Evolutionary conservation across 2,113 vertebrate species (phyloP), one percentile per base, ranked within the genome.

Genomic region (Corydoras sp.): DNA sequence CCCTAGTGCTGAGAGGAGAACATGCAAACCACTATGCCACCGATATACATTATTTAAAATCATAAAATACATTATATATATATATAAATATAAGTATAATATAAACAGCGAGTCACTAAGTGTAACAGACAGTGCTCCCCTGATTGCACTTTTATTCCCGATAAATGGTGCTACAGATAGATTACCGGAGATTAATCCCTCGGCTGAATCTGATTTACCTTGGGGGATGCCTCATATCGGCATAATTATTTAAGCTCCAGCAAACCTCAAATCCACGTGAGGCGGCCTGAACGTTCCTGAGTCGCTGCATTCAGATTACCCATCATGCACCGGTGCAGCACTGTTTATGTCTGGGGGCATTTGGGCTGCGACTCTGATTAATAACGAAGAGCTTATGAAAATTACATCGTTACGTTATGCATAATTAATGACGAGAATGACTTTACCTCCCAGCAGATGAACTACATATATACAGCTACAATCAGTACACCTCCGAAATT

Each of bases 341-440:
- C 73, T 72, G 76, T 78, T 77, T 83, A 66, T 83, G 77, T 79
- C 69, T 30, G 12, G 3, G 69, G 74, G 79, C 76, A 72, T 72
- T 78, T 60, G 61, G 9, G 68, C 73, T 80, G 56, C 72, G 72
- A 84, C 74, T 78, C 61, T 83, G 76, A 84, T 83, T 83, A 84
- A 86, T 88, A 81, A 82, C 77, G 60, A 83, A 83, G 53, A 71
- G 58, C 79, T 83, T 80, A 83, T 82, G 73, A 83, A 83, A 84
- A 82, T 80, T 75, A 69, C 81, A 84, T 83, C 77, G 80, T 79
- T 54, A 76, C 66, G 53, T 69, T 55, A 83, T 84, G 78, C 77
- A 89, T 85, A 85, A 87, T 85, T 84, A 77, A 87, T 82, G 53
- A 12, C 54, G 74, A 82, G 81, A 77, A 81, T 77, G 79, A 81